Percentiles rank a stretch among this genome's conserved stretches.
phyloP scores from a whole-genome alignment of 2,113 vertebrate genomes.

The Heptranchias perlo region DNA sequence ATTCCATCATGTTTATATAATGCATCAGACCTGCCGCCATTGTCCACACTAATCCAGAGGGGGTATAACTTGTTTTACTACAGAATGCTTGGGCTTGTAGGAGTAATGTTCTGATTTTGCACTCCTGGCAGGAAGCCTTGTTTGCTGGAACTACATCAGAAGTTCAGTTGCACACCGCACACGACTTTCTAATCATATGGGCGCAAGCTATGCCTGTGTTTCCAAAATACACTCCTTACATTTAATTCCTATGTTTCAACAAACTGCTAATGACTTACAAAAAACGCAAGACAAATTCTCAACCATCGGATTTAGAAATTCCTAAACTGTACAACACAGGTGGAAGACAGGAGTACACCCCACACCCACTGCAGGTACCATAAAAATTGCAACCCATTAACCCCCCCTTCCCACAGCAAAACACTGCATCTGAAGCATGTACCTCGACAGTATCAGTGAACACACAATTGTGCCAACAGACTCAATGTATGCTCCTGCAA shows the following conservation, averaged over 20 bases:
- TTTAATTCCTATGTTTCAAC: neutral
- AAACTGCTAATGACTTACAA: neutral
- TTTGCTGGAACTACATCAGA: neutral
- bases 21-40: neutral
- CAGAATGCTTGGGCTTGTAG: neutral
- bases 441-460: neutral
- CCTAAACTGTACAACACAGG: neutral
- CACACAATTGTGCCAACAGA: neutral
- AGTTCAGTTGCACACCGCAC: neutral
- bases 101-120: neutral
- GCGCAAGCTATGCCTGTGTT: neutral
- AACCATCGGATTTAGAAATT: neutral
- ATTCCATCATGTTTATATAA: neutral
- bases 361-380: neutral
- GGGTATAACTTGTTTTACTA: neutral
- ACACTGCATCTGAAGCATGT: neutral
- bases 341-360: neutral
- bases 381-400: neutral
- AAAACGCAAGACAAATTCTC: neutral
- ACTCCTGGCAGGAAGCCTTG: neutral
- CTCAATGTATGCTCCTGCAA: neutral
- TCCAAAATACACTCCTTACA: neutral
- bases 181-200: neutral
- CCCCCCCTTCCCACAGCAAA: neutral
- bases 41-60: neutral